Evolutionary conservation across 2,888 invertebrate genomes (phyloP).

Genomic region (Drosophila falleni): DNA sequence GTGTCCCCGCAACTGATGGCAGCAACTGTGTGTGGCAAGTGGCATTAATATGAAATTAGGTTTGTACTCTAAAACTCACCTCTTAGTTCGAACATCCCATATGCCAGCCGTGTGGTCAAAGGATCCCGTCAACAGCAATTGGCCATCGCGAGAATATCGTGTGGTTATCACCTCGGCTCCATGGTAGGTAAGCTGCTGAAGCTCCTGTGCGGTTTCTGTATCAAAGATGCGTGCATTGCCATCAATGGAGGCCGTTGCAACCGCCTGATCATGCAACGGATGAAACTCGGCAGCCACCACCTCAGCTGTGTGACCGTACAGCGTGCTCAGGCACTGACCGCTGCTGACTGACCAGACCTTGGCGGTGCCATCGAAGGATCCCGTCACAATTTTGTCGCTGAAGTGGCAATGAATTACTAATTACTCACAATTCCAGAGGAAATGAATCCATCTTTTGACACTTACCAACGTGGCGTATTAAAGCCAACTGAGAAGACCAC

Average conservation of each 20-base stretch:
- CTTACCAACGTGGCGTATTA: conserved; percentile 91
- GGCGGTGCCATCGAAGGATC: conserved; percentile 93
- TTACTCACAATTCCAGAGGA: neutral
- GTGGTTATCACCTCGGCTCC: conserved; percentile 91
- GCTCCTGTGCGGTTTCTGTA: conserved; percentile 88
- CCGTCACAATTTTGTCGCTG: conserved; percentile 91
- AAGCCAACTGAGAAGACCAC: conserved; percentile 93
- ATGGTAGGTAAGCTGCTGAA: conserved; percentile 89
- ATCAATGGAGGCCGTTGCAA: conserved; percentile 93
- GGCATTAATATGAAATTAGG: neutral
- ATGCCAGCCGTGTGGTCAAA: conserved; percentile 91
- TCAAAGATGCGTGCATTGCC: conserved; percentile 90
- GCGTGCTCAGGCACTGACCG: conserved; percentile 89
- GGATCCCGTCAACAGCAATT: conserved; percentile 91
- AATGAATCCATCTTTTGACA: neutral
- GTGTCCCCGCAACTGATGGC: conserved; percentile 88
- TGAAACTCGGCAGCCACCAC: conserved; percentile 90
- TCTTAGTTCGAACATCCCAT: conserved; percentile 90
- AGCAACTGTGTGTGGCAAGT: conserved; percentile 85
- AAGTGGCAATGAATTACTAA: fast-evolving
- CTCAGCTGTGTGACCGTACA: conserved; percentile 92
- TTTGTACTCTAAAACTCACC: conserved; percentile 84
- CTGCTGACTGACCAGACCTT: conserved; percentile 90
- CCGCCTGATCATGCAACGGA: conserved; percentile 86
- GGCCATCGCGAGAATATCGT: conserved; percentile 90